These are phyloP conservation scores for Carassius carassius DNA, from an alignment of 2,113 vertebrate genomes.

Conservation along the genomic window DNA sequence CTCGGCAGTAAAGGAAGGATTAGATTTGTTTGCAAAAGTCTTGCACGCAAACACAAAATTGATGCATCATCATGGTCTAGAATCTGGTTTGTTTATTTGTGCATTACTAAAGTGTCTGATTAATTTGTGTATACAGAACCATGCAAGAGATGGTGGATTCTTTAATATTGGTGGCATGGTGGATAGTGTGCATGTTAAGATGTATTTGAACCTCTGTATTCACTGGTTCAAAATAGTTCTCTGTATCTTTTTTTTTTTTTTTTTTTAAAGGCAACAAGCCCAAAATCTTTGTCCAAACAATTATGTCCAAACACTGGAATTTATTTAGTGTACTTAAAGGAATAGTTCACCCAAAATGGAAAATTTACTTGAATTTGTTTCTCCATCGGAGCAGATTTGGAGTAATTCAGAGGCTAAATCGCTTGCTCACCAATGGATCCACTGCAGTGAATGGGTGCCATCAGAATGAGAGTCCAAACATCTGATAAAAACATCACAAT, in stretches of 20 bases:
- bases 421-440: not conserved
- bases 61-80: not conserved
- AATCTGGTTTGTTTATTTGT: not conserved
- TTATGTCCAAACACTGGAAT: not conserved
- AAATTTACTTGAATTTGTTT: not conserved
- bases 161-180: too few species aligned
- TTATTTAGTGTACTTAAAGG: not conserved
- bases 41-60: not conserved
- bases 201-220: too few species aligned
- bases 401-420: not conserved
- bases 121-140: not conserved
- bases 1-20: not conserved
- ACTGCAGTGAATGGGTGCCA: not conserved
- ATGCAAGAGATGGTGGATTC: not conserved
- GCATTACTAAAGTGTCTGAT: not conserved
- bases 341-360: not conserved
- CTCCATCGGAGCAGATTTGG: not conserved
- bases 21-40: not conserved
- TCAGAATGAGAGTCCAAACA: not conserved
- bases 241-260: too few species aligned
- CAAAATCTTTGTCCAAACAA: too few species aligned
- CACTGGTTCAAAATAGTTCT: too few species aligned
- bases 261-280: too few species aligned
- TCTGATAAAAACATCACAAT: too few species aligned
- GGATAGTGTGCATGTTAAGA: too few species aligned